Base-by-base conservation (phyloP, 1,140 invertebrate species). In the Phortica variegata region DNA sequence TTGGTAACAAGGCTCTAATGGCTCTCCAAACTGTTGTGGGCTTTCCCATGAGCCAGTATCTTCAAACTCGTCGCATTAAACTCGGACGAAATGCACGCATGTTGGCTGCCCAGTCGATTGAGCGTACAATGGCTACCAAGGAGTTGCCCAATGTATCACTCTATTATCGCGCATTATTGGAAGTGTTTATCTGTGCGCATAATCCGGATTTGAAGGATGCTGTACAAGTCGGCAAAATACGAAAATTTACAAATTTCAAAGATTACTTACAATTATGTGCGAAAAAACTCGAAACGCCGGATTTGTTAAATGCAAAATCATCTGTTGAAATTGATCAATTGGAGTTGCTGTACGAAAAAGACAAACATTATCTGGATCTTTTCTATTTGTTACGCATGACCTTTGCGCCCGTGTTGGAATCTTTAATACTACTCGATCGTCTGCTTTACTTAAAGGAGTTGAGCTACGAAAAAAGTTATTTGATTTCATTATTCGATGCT, bases 361-460 rank as follows among this genome's bases (percentile, higher is more conserved):
- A 81, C 10, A 79, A 83, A 74, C 80, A 84, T 69, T 82, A 85
- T 70, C 80, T 95, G 16, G 80, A 90, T 49, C 69, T 87, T 13
- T 95, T 93, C 75, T 92, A 93, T 81, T 82, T 89, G 18, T 57
- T 95, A 18, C 82, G 92, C 56, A 81, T 91, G 61, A 81, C 86
- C 50, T 78, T 93, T 47, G 90, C 91, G 10, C 89, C 91, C 17
- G 81, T 93, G 8, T 79, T 96, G 26, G 94, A 97, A 79, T 84
- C 83, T 55, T 77, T 93, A 1, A 87, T 96, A 56, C 78, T 95
- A 37, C 76, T 95, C 15, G 93, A 97, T 77, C 83, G 91, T 68
- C 71, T 90, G 18, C 75, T 94, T 43, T 95, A 83, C 80, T 81
- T 97, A 6, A 69, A 82, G 48, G 89, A 93, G 73, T 78, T 82